A percentile compares a stretch with the other conserved stretches of the same genome.
Evolutionary conservation across 2,797 vertebrate species (phyloP).

Genomic region (Lutjanus campechanus): DNA sequence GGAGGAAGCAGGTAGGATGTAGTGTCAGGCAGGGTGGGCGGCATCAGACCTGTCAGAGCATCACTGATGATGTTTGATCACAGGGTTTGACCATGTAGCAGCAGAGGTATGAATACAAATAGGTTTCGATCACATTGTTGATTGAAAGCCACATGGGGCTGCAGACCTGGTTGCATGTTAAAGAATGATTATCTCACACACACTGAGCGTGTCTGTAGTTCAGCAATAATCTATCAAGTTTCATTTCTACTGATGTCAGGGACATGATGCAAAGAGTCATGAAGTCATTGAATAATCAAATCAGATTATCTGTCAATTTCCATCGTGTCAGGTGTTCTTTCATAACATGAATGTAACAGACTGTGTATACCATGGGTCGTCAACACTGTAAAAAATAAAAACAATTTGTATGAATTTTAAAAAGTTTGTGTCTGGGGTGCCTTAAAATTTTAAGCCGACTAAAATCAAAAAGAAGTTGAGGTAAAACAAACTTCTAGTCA

Average conservation of each 20-base stretch:
- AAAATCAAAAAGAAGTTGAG: too few species aligned
- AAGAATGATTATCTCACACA: slow-evolving; percentile 33
- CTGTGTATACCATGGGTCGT: background rate
- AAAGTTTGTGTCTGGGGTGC: too few species aligned
- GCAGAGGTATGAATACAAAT: slow-evolving; percentile 50
- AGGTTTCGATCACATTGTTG: slow-evolving; percentile 24
- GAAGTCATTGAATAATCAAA: slow-evolving; percentile 2
- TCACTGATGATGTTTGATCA: slow-evolving; percentile 35
- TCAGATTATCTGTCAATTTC: background rate
- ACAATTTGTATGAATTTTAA: too few species aligned
- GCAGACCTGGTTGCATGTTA: slow-evolving; percentile 9
- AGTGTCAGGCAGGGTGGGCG: slow-evolving; percentile 35
- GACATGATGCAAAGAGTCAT: slow-evolving; percentile 2
- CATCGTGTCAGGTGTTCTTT: background rate
- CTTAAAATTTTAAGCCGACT: too few species aligned
- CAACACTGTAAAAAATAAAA: too few species aligned
- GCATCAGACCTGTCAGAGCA: slow-evolving; percentile 31
- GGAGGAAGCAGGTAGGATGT: slow-evolving; percentile 34
- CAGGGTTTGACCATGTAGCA: slow-evolving; percentile 33
- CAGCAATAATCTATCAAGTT: slow-evolving; percentile 14
- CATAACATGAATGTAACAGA: background rate
- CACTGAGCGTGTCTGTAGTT: slow-evolving; percentile 2
- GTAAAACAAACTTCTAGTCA: too few species aligned
- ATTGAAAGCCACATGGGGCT: slow-evolving; percentile 22
- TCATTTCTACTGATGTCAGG: slow-evolving; percentile 3